Conservation (phyloP, 2,797 vertebrate genomes). For the Gymnocypris eckloni region DNA sequence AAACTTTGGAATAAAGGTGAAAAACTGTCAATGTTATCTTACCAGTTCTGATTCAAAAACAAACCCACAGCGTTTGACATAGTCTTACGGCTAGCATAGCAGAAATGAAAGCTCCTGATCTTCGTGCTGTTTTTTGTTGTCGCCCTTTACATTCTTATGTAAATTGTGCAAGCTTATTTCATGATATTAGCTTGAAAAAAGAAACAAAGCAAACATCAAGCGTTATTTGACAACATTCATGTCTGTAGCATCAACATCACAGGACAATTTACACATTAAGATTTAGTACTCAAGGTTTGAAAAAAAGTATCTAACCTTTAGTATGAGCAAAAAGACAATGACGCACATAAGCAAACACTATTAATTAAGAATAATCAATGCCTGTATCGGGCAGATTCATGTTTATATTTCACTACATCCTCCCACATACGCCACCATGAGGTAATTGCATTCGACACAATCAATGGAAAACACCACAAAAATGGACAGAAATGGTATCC, state of each 20-base stretch:
- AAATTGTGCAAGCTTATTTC: too few species aligned
- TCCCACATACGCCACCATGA: slow-evolving; percentile 1
- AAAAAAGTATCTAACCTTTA: neutral
- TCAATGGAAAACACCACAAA: neutral
- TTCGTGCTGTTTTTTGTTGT: too few species aligned
- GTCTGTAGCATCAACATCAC: neutral
- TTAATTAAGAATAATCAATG: neutral
- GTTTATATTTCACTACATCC: slow-evolving; percentile 9
- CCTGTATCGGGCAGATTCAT: neutral
- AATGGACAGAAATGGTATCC: neutral
- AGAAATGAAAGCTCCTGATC: too few species aligned
- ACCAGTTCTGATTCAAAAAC: too few species aligned
- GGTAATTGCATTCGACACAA: neutral
- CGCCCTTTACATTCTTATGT: too few species aligned
- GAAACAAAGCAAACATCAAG: neutral
- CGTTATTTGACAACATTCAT: neutral
- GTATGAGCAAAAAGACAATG: neutral
- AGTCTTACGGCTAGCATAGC: too few species aligned
- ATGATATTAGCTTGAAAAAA: too few species aligned
- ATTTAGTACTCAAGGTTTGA: neutral
- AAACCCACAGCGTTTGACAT: too few species aligned
- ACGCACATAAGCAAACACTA: neutral
- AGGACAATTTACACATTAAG: neutral
- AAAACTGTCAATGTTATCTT: too few species aligned
- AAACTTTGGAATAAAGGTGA: too few species aligned